Conservation (phyloP, 2,797 vertebrate species). For the Lophius americanus region DNA sequence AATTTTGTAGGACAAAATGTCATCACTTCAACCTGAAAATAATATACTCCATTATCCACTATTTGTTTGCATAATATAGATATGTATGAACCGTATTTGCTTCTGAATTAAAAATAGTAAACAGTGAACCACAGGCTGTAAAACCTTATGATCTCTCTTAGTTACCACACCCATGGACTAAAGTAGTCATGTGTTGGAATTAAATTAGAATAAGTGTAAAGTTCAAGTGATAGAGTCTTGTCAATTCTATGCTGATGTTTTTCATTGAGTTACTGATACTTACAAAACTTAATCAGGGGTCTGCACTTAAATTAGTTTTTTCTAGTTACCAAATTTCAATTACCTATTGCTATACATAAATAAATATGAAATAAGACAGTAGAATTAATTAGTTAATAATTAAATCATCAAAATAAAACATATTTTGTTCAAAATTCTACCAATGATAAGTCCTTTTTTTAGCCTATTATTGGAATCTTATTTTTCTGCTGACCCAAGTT, state of each 20-base stretch:
- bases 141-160: neutral
- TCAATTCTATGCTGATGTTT: conserved; percentile 42
- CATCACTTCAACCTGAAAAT: conserved; percentile 16
- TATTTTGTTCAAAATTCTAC: too few relatives aligned
- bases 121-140: conserved; percentile 2
- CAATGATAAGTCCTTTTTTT: too few relatives aligned
- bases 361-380: too few relatives aligned
- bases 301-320: neutral
- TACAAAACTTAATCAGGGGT: conserved; percentile 15
- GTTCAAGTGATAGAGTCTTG: conserved; percentile 40
- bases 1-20: conserved; percentile 31
- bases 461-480: too few relatives aligned
- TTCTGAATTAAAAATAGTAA: neutral
- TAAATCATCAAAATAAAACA: too few relatives aligned
- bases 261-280: conserved; percentile 21
- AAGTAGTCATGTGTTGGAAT: conserved; percentile 32
- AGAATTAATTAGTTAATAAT: too few relatives aligned
- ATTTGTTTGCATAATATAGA: conserved; percentile 1
- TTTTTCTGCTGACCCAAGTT: too few relatives aligned
- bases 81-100: neutral
- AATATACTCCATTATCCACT: neutral
- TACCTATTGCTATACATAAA: neutral
- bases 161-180: conserved; percentile 4
- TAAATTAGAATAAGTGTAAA: conserved; percentile 29
- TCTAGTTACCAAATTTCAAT: neutral